Base-by-base conservation (phyloP, 2,797 vertebrate species). In the Harpagifer antarcticus region DNA sequence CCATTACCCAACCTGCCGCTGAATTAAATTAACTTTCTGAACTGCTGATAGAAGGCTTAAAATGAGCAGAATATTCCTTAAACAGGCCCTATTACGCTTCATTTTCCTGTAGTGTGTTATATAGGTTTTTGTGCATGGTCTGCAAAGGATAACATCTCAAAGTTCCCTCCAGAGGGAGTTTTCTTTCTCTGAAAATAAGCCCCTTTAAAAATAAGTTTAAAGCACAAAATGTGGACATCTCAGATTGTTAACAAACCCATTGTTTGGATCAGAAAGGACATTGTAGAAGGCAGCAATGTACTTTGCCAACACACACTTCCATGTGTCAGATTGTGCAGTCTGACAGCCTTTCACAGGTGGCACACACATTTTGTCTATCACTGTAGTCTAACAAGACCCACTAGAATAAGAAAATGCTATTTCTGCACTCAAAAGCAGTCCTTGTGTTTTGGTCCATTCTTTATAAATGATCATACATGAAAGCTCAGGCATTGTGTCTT, bases 1-100 rank as follows among this genome's bases (percentile, higher is more conserved):
- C 56, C 59, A 89, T 81, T 60, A 74, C 54, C 62, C 57, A 67
- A 61, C 59, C 73, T 79, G 74, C 49, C 74, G 80, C 37, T 62
- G 73, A 76, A 76, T 68, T 49, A 54, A 82, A 69, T 54, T 33
- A 69, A 61, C 71, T 54, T 53, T 60, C 27, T 27, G 50, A 60
- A 14, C 57, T 47, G 63, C 47, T 58, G 60, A 57, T 42, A 31
- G 64, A 58, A 69, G 42, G 40, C 8, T 68, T 40, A 49, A 72
- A 81, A 79, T 40, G 23, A 80, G 31, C 42, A 49, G 66, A 81
- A 31, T n/a, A 44, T 53, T 50, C 43, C 27, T 27, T 27, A 27
- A 27, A 27, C 27, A 27, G 4, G 27, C 27, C 27, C 4, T 27
- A 27, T 27, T 27, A 27, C 1, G 27, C 27, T 27, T 27, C 27